Base-by-base conservation (phyloP, 2,113 vertebrate genomes). In the Callipepla squamata region DNA sequence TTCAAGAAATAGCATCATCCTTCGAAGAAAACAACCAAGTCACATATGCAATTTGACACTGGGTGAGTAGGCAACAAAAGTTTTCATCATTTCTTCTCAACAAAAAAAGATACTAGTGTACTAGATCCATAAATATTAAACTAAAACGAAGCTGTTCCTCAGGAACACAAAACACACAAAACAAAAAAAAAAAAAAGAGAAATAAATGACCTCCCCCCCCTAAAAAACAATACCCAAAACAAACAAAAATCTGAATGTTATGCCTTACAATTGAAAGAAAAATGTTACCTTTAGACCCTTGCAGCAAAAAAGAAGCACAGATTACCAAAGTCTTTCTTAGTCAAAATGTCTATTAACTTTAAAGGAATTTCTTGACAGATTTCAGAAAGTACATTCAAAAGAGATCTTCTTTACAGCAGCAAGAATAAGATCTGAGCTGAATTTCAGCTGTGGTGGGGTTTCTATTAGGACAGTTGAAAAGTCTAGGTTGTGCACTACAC, bases 21-120 rank as follows among this genome's bases (percentile, higher is more conserved):
- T 65, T 48, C 34, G 7, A 13, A 65, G 78, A 91, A 15, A 22
- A 61, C 42, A 8, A 53, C 13, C 9, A 59, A 44, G 38, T 65
- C 28, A 55, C 26, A 21, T 11, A 18, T 3, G 11, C 6, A 0
- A 0, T 23, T 66, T 72, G n/a, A 76, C 12, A 42, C 11, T 53
- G 13, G 15, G 16, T 47, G 32, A 21, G n/a, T 18, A n/a, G 7
- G 4, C 32, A 17, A 21, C 42, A 80, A 22, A 22, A 65, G 9
- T 34, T 65, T 87, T 44, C 16, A 34, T 19, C 10, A 21, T 4
- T 53, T 16, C 4, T 72, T 57, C 30, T 23, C 9, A 62, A 20
- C 28, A 86, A 70, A 75, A 67, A 23, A 72, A 72, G 21, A 44
- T 45, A 32, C 59, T 32, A 3, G 8, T 26, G 22, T 59, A 58